These are phyloP conservation scores for Mesochorus sp. DNA, from an alignment of 2,888 invertebrate genomes.

Conservation along the genomic window DNA sequence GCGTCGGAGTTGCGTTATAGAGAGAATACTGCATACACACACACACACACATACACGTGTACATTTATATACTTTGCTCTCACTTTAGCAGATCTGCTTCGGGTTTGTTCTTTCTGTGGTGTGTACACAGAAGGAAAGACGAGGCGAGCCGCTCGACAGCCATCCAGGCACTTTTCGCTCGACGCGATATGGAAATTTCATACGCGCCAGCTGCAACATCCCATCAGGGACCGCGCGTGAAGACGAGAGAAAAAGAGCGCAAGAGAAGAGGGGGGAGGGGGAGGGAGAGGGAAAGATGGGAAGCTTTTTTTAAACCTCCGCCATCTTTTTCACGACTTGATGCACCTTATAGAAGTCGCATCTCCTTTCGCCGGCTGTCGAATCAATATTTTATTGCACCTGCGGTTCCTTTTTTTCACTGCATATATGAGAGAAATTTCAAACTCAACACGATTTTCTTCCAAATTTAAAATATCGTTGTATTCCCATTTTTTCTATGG, in stretches of 20 bases:
- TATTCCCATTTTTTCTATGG: too few relatives aligned
- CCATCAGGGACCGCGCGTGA: constrained; percentile 19
- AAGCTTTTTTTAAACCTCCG: constrained; percentile 52
- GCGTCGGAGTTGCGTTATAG: background rate
- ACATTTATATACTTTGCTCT: background rate
- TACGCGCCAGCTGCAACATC: constrained; percentile 69
- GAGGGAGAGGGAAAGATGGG: background rate
- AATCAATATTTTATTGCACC: constrained; percentile 18
- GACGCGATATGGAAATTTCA: constrained; percentile 76
- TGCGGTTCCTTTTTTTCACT: background rate
- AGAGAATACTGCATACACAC: too few relatives aligned
- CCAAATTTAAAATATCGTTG: background rate
- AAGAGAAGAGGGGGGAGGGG: background rate
- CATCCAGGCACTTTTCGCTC: constrained; percentile 69
- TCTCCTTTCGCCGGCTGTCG: background rate
- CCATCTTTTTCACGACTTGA: constrained; percentile 61
- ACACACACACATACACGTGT: background rate
- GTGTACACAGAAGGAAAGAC: constrained; percentile 42
- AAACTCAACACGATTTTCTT: background rate
- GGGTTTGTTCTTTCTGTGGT: constrained; percentile 9
- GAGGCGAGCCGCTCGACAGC: constrained; percentile 48
- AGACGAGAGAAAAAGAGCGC: background rate
- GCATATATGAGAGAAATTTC: background rate
- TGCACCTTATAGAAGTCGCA: constrained; percentile 1
- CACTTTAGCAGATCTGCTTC: constrained; percentile 28